A percentile compares a stretch with the other conserved stretches of the same genome.
Evolutionary conservation across 2,888 invertebrate species (phyloP).

Genomic region (Rosalia funebris): DNA sequence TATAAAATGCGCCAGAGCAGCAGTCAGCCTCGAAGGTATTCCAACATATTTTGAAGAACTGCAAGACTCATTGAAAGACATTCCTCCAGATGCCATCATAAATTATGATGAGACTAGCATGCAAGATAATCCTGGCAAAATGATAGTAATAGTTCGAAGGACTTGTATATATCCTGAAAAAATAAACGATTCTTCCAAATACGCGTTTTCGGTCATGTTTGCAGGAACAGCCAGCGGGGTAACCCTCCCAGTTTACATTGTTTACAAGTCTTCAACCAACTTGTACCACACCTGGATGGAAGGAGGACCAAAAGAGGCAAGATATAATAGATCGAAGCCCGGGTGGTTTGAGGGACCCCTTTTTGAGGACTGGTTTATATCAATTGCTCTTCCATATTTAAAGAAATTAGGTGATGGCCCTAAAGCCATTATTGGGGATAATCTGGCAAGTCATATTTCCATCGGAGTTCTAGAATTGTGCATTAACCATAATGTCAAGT

Average conservation of each 20-base stretch:
- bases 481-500: slow-evolving; percentile 4
- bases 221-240: slow-evolving; percentile 15
- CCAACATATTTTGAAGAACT: background rate
- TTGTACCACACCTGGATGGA: too few relatives aligned
- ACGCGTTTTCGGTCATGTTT: too few relatives aligned
- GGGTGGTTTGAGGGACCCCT: too few relatives aligned
- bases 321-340: slow-evolving; percentile 16
- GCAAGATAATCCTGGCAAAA: slow-evolving; percentile 14
- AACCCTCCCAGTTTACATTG: background rate
- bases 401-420: background rate
- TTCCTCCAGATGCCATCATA: slow-evolving; percentile 9
- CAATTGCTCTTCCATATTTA: background rate
- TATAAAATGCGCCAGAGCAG: background rate
- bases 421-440: slow-evolving; percentile 9
- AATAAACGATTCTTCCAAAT: background rate
- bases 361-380: slow-evolving; percentile 15
- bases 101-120: slow-evolving; percentile 17
- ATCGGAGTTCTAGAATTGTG: slow-evolving; percentile 9
- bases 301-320: too few relatives aligned
- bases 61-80: background rate
- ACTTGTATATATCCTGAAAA: slow-evolving; percentile 10
- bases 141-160: slow-evolving; percentile 6
- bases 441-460: slow-evolving; percentile 6
- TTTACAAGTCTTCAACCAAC: slow-evolving; percentile 14
- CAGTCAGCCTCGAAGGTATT: background rate